Percentiles rank a stretch among this genome's conserved stretches.
Evolutionary conservation across 2,888 invertebrate species (phyloP).

Genomic region (Agriopis leucophaearia): DNA sequence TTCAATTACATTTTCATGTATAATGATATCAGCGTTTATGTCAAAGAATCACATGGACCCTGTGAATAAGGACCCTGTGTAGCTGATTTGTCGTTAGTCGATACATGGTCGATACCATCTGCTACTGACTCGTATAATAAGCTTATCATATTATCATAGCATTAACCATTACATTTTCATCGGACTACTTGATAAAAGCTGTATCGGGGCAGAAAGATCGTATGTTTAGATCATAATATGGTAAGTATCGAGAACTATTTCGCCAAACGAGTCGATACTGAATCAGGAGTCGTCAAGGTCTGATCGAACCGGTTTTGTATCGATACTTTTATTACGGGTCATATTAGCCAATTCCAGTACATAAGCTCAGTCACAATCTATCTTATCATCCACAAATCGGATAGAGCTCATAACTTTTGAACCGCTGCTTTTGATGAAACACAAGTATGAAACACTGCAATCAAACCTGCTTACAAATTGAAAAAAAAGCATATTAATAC

Average conservation of each 20-base stretch:
- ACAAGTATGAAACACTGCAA: too few species aligned
- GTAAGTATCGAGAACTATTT: slow-evolving; percentile 32
- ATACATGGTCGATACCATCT: not conserved
- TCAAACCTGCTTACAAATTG: too few species aligned
- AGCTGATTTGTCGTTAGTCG: too few species aligned
- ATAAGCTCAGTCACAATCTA: not conserved
- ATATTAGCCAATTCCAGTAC: slow-evolving; percentile 15
- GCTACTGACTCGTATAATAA: not conserved
- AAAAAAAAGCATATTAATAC: too few species aligned
- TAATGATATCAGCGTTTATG: too few species aligned
- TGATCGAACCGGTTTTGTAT: slow-evolving; percentile 43
- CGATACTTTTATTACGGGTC: slow-evolving; percentile 13
- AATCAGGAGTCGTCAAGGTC: slow-evolving; percentile 43
- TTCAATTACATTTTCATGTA: too few species aligned
- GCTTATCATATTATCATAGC: not conserved
- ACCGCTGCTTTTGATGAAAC: too few species aligned
- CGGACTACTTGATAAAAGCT: not conserved
- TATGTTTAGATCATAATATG: not conserved
- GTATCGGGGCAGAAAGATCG: not conserved
- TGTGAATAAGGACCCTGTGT: too few species aligned
- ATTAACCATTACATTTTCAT: not conserved
- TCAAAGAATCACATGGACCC: too few species aligned
- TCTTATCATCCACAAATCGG: not conserved
- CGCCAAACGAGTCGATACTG: slow-evolving; percentile 31
- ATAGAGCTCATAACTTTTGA: too few species aligned